Conservation (phyloP, 2,888 invertebrate species). For the Drosophila leonis region DNA sequence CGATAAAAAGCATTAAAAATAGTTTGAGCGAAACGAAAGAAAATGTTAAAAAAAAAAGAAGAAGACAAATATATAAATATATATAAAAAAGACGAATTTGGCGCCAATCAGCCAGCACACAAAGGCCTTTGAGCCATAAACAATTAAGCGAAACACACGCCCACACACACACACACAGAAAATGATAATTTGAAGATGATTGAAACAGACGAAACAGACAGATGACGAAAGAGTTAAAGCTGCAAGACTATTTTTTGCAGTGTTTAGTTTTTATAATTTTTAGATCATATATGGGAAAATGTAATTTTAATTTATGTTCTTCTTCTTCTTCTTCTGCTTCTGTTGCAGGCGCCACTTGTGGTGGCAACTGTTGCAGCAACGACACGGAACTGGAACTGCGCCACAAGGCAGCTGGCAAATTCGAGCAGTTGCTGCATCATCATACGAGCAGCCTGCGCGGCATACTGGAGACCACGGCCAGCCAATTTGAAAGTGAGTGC, state of each 20-base stretch:
- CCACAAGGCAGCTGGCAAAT: conserved; percentile 85
- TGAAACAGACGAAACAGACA: conserved; percentile 33
- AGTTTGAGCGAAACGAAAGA: conserved; percentile 30
- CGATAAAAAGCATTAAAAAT: conserved; percentile 50
- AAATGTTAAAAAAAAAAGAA: conserved; percentile 3
- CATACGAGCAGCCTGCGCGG: conserved; percentile 91
- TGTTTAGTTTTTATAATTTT: neutral
- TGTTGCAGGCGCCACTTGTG: conserved; percentile 83
- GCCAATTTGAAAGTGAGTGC: conserved; percentile 91
- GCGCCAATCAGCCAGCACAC: conserved; percentile 32
- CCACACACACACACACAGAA: conserved; percentile 31
- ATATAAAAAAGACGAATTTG: conserved; percentile 28
- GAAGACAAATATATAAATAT: neutral
- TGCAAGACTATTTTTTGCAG: neutral
- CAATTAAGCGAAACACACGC: conserved; percentile 62
- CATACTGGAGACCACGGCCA: conserved; percentile 90
- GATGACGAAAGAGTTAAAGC: conserved; percentile 8
- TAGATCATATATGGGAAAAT: neutral
- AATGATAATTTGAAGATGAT: conserved; percentile 65
- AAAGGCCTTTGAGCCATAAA: conserved; percentile 57
- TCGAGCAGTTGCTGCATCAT: conserved; percentile 89
- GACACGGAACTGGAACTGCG: conserved; percentile 84
- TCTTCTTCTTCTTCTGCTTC: neutral
- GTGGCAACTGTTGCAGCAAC: conserved; percentile 85
- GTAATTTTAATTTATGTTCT: neutral